Conservation (phyloP, 2,797 vertebrate species). For the Falco columbarius region DNA sequence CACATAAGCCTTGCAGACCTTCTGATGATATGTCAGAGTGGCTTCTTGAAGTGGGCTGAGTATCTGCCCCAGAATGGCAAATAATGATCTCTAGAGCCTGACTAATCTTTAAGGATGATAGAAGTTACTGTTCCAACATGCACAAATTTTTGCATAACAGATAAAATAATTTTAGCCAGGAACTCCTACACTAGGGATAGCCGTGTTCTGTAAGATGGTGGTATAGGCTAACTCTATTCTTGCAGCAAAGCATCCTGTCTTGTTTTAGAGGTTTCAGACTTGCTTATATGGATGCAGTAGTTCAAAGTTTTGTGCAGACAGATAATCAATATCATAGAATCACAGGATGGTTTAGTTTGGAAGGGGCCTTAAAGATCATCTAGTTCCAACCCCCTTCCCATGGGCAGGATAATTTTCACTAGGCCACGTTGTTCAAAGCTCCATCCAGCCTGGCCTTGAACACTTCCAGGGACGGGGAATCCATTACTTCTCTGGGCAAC, state of each 20-base stretch:
- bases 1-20: not conserved
- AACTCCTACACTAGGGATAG: not conserved
- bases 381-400: too few species aligned
- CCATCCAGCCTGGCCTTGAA: too few species aligned
- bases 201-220: not conserved
- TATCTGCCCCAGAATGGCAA: not conserved
- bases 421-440: too few species aligned
- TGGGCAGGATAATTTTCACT: too few species aligned
- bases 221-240: not conserved
- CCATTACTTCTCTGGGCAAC: too few species aligned
- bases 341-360: too few species aligned
- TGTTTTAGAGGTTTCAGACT: not conserved
- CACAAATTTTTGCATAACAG: not conserved
- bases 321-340: not conserved
- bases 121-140: not conserved
- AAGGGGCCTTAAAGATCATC: too few species aligned
- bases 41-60: not conserved
- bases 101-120: not conserved
- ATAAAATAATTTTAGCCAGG: not conserved
- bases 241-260: not conserved
- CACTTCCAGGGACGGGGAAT: too few species aligned
- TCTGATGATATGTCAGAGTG: not conserved
- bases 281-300: not conserved
- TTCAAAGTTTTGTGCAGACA: not conserved
- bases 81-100: not conserved